Base-by-base conservation (phyloP, 2,888 invertebrate genomes). In the Acronicta psi region DNA sequence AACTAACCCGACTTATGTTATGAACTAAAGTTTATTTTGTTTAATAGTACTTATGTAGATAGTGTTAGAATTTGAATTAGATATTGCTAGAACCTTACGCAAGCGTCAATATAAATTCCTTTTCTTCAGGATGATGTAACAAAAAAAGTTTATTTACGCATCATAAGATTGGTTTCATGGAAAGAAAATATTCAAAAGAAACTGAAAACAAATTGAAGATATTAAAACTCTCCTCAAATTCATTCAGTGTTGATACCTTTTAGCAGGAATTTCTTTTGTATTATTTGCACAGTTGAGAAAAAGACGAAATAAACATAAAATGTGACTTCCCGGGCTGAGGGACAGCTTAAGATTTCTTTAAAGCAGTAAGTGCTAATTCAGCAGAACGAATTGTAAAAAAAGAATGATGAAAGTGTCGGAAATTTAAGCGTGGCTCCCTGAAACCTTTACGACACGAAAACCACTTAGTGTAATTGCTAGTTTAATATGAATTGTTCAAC, bases 341-440 rank as follows among this genome's bases (percentile, higher is more conserved):
- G 72, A 74, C 70, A 74, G 68, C 71, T 68, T 65, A 62, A 59
- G 63, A 63, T 69, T 67, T 79, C 67, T 77, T 59, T 70, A 75
- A 80, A 79, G 80, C 82, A 82, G 73, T 71, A 73, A 80, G 74
- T 78, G 82, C 77, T 83, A 87, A 87, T 87, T 87, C 84, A 77
- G 75, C 66, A 71, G 66, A 84, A 81, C 69, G 74, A 79, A 82
- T 83, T 80, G 73, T 78, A 73, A 82, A 82, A n/a, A 79, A 71
- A 75, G 75, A 77, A 80, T 65, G 71, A 80, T 75, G 72, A 79
- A 79, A 79, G 58, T 59, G 50, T 53, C 20, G 56, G 17, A 11
- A 55, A 61, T 68, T 76, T 73, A 62, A 66, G 63, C 69, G 66
- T 47, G 63, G 40, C 53, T 59, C 67, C 65, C 58, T 65, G 38